A percentile compares a stretch with the other conserved stretches of the same genome.
Conservation (phyloP, 1,140 invertebrate genomes). For the Euura saliciscinereae region DNA sequence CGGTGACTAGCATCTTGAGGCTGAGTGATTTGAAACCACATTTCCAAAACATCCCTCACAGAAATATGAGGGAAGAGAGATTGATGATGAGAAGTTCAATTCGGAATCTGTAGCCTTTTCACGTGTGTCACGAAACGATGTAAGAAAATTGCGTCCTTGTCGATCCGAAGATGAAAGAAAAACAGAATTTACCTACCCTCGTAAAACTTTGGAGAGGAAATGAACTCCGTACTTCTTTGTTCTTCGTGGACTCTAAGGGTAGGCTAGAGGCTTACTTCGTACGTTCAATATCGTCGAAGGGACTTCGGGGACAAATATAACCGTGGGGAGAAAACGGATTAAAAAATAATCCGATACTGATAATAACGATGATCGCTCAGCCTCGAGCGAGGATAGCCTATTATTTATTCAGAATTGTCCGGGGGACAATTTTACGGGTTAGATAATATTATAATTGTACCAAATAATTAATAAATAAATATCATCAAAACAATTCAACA, state of each 20-base stretch:
- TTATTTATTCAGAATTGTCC: conserved; percentile 39
- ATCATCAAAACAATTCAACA: conserved; percentile 35
- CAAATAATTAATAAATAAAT: conserved; percentile 40
- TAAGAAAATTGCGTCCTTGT: neutral
- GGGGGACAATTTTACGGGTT: conserved; percentile 31
- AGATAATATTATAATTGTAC: conserved; percentile 36
- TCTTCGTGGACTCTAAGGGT: too few species aligned
- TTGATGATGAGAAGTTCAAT: neutral
- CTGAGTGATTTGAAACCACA: neutral
- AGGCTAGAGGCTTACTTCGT: too few species aligned
- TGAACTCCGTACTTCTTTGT: too few species aligned
- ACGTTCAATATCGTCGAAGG: too few species aligned
- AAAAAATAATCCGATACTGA: neutral
- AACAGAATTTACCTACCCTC: neutral
- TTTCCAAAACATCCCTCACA: neutral
- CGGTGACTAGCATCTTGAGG: neutral
- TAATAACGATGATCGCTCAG: conserved; percentile 19
- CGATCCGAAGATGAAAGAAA: neutral
- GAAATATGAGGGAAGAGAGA: neutral
- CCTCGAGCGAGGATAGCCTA: conserved; percentile 33
- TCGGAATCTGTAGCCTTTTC: conserved; percentile 2
- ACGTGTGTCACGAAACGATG: neutral
- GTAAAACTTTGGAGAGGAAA: neutral
- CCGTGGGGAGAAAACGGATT: too few species aligned
- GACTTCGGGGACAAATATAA: too few species aligned